Evolutionary conservation across 2,888 invertebrate genomes (phyloP).

Genomic region (Apeira syringaria): DNA sequence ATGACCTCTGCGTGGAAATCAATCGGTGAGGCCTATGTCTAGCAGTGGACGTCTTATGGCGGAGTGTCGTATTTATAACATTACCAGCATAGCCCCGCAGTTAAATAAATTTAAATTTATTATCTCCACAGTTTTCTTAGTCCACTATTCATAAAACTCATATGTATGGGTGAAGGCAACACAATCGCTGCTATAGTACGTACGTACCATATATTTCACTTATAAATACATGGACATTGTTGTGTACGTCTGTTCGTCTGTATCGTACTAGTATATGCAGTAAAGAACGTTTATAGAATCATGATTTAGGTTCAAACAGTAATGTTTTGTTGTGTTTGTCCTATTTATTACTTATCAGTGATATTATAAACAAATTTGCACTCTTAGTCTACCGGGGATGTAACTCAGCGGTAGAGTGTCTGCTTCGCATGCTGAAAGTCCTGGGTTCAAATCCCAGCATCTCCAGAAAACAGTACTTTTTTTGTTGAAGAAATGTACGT

Average conservation of each 20-base stretch:
- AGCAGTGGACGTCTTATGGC: too few relatives aligned
- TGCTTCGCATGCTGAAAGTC: constrained; percentile 87
- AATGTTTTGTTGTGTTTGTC: too few relatives aligned
- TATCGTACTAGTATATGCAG: constrained; percentile 8
- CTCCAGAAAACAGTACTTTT: constrained; percentile 64
- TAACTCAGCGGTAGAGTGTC: constrained; percentile 85
- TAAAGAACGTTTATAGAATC: too few relatives aligned
- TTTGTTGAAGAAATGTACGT: too few relatives aligned
- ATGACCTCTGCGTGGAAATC: too few relatives aligned
- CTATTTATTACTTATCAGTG: too few relatives aligned
- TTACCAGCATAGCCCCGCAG: too few relatives aligned
- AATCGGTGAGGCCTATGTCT: too few relatives aligned
- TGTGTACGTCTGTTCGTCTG: constrained; percentile 36
- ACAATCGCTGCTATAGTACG: constrained; percentile 52
- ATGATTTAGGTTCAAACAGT: too few relatives aligned
- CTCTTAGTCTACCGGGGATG: constrained; percentile 54
- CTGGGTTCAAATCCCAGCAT: constrained; percentile 87
- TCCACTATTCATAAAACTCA: constrained; percentile 75
- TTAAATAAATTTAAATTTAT: too few relatives aligned
- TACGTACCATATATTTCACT: constrained; percentile 73
- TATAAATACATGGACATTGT: constrained; percentile 71
- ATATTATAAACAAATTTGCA: too few relatives aligned
- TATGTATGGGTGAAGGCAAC: constrained; percentile 72
- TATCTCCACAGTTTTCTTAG: constrained; percentile 46
- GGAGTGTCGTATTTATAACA: too few relatives aligned